Evolutionary conservation across 2,888 invertebrate genomes (phyloP).

Genomic region (Drosophila ezoana): DNA sequence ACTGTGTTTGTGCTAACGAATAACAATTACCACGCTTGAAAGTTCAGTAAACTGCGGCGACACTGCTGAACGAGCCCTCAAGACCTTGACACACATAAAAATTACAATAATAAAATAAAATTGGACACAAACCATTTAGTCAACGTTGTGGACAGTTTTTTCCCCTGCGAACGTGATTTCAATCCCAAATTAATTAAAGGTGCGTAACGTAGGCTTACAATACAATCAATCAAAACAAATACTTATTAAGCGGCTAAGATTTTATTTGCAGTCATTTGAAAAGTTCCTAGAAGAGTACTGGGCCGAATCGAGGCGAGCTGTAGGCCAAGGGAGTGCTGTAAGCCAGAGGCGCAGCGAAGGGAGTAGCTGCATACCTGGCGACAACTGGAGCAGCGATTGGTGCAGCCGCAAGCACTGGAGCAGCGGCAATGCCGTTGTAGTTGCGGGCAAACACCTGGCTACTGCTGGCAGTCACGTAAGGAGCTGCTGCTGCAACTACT

Average conservation of each 20-base stretch:
- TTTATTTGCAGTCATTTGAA: constrained; percentile 1
- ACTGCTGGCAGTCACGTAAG: constrained; percentile 66
- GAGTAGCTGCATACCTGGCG: constrained; percentile 19
- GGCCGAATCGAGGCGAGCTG: constrained; percentile 23
- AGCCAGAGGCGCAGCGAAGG: constrained; percentile 11
- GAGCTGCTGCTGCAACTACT: constrained; percentile 53
- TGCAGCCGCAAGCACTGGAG: constrained; percentile 32
- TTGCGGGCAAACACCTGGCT: constrained; percentile 72
- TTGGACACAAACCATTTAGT: constrained; percentile 5
- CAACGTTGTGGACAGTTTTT: constrained; percentile 2
- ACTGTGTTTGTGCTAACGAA: neutral
- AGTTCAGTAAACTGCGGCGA: constrained; percentile 8
- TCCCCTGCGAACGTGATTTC: neutral
- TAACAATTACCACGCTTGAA: too few relatives aligned
- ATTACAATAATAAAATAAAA: constrained; percentile 2
- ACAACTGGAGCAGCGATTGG: constrained; percentile 38
- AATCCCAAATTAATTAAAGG: neutral
- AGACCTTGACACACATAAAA: constrained; percentile 16
- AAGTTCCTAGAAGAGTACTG: constrained; percentile 2
- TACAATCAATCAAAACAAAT: neutral
- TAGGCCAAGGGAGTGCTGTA: constrained; percentile 44
- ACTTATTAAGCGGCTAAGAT: neutral
- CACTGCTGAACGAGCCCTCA: neutral
- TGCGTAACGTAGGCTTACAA: too few relatives aligned
- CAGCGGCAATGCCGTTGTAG: constrained; percentile 70